These are phyloP conservation scores for Boloria euphrosyne DNA, from an alignment of 2,888 invertebrate species.

Conservation along the genomic window DNA sequence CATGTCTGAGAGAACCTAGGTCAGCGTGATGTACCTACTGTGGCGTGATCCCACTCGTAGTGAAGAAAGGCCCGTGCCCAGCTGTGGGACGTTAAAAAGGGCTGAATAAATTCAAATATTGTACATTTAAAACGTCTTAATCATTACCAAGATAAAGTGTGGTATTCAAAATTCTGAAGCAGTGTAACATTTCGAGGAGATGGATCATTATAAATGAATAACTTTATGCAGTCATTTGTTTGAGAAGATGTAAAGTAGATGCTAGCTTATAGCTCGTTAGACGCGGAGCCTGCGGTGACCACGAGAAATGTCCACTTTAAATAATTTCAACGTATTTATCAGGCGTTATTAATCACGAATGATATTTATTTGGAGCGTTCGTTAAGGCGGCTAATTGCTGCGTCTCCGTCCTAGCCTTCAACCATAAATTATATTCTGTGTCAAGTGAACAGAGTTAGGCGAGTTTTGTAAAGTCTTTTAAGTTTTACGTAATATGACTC, in stretches of 20 bases:
- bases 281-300: slow-evolving; percentile 21
- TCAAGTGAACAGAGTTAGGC: slow-evolving; percentile 47
- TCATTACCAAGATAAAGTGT: background rate
- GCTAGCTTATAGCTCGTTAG: slow-evolving; percentile 2
- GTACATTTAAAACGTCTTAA: too few relatives aligned
- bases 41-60: too few relatives aligned
- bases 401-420: slow-evolving; percentile 68
- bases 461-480: slow-evolving; percentile 26
- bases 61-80: too few relatives aligned
- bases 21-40: too few relatives aligned
- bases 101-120: too few relatives aligned
- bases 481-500: too few relatives aligned
- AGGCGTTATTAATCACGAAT: slow-evolving; percentile 73
- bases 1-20: too few relatives aligned
- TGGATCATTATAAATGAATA: too few relatives aligned
- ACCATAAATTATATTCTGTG: slow-evolving; percentile 71
- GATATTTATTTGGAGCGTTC: slow-evolving; percentile 79
- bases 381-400: slow-evolving; percentile 78
- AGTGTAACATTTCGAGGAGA: too few relatives aligned
- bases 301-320: slow-evolving; percentile 48
- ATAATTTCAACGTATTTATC: slow-evolving; percentile 71
- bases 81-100: too few relatives aligned
- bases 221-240: background rate
- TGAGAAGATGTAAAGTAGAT: background rate
- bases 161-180: background rate